Conservation (phyloP, 2,797 vertebrate genomes). For the Leptoclinus maculatus region DNA sequence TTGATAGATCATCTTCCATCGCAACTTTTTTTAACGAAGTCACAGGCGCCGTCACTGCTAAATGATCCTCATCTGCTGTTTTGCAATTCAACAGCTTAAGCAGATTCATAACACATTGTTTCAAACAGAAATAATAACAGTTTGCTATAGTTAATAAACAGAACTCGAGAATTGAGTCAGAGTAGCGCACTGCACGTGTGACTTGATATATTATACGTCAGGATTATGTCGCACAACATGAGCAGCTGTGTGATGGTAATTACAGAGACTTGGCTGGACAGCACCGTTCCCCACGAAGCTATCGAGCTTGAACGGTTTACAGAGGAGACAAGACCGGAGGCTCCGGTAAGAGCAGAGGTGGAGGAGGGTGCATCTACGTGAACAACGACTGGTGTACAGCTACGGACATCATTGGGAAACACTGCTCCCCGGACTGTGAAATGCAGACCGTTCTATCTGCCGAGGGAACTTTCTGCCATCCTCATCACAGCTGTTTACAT, state of each 20-base stretch:
- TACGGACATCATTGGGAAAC: not conserved
- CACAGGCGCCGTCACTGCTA: not conserved
- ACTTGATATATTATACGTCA: not conserved
- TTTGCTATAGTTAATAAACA: not conserved
- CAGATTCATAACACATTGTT: not conserved
- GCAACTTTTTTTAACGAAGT: no score
- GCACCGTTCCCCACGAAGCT: no score
- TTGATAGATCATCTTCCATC: no score
- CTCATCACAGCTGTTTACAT: not conserved
- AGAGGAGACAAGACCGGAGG: no score
- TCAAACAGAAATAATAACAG: not conserved
- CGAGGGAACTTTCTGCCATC: not conserved
- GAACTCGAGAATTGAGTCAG: not conserved
- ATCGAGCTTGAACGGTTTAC: no score
- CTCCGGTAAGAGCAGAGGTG: no score
- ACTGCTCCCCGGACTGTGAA: not conserved
- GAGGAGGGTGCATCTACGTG: no score
- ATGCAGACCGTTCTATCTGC: not conserved
- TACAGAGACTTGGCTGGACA: no score
- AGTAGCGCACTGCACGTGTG: not conserved
- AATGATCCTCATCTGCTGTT: conserved; percentile 2
- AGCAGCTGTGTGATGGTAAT: no score
- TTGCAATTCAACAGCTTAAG: not conserved
- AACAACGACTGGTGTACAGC: no score
- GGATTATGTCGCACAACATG: no score